These are phyloP conservation scores for Athetis lepigone DNA, from an alignment of 2,888 invertebrate genomes.

Conservation along the genomic window DNA sequence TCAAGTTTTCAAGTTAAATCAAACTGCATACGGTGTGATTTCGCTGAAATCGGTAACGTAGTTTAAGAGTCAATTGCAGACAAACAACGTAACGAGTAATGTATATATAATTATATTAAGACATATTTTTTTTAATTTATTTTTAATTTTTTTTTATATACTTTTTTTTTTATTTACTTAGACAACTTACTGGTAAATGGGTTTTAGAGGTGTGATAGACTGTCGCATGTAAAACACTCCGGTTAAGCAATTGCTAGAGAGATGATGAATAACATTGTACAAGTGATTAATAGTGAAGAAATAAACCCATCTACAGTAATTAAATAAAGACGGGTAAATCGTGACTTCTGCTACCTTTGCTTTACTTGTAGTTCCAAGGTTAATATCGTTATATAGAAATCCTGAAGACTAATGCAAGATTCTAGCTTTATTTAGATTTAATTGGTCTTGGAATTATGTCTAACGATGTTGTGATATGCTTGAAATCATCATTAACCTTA, in stretches of 20 bases:
- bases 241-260: slow-evolving; percentile 11
- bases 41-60: too few species aligned
- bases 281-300: slow-evolving; percentile 24
- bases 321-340: slow-evolving; percentile 43
- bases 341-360: slow-evolving; percentile 26
- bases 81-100: too few species aligned
- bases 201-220: too few species aligned
- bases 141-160: too few species aligned
- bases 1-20: too few species aligned
- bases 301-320: slow-evolving; percentile 9
- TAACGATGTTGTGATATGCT: slow-evolving; percentile 17
- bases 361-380: slow-evolving; percentile 33
- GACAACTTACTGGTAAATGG: too few species aligned
- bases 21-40: too few species aligned
- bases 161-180: too few species aligned
- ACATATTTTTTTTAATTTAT: too few species aligned
- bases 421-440: slow-evolving; percentile 20
- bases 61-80: too few species aligned
- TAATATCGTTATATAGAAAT: slow-evolving; percentile 36
- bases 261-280: slow-evolving; percentile 11
- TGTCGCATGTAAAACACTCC: too few species aligned
- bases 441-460: slow-evolving; percentile 17
- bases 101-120: too few species aligned
- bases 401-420: slow-evolving; percentile 13
- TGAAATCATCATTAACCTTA: slow-evolving; percentile 17